Percentiles rank a stretch among this genome's conserved stretches.
These are phyloP conservation scores for Streblospio benedicti DNA, from an alignment of 1,140 invertebrate genomes.

Conservation along the genomic window DNA sequence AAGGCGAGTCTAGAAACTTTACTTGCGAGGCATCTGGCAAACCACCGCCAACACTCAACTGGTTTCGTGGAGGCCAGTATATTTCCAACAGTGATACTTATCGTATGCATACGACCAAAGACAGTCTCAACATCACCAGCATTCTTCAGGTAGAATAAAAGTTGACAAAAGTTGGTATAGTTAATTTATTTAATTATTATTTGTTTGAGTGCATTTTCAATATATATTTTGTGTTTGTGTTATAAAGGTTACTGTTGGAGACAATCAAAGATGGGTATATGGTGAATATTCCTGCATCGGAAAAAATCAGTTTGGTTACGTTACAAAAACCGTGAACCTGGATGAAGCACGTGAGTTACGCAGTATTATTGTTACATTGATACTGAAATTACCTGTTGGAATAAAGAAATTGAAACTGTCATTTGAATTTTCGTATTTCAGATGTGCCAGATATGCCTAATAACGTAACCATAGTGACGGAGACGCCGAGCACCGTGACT, in stretches of 20 bases:
- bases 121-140: neutral
- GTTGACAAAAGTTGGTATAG: neutral
- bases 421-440: neutral
- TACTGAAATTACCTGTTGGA: neutral
- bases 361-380: neutral
- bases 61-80: conserved; percentile 7
- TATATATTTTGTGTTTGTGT: too few relatives aligned
- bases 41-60: conserved; percentile 13
- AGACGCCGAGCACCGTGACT: conserved; percentile 3
- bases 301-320: conserved; percentile 11
- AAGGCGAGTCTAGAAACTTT: conserved; percentile 3
- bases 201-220: too few relatives aligned
- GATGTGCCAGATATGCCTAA: conserved; percentile 10
- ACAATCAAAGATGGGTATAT: conserved; percentile 11
- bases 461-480: conserved; percentile 10
- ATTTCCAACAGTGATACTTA: conserved; percentile 1
- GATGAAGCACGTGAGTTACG: conserved; percentile 8
- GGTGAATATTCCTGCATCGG: conserved; percentile 17
- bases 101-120: neutral
- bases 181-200: neutral
- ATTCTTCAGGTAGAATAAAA: neutral
- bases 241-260: conserved; percentile 6
- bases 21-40: conserved; percentile 8
- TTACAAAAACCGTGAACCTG: neutral
- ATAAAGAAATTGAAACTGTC: neutral